Evolutionary conservation across 23 tunicate genomes (phyloP).

Genomic region (Phallusia fumigata): DNA sequence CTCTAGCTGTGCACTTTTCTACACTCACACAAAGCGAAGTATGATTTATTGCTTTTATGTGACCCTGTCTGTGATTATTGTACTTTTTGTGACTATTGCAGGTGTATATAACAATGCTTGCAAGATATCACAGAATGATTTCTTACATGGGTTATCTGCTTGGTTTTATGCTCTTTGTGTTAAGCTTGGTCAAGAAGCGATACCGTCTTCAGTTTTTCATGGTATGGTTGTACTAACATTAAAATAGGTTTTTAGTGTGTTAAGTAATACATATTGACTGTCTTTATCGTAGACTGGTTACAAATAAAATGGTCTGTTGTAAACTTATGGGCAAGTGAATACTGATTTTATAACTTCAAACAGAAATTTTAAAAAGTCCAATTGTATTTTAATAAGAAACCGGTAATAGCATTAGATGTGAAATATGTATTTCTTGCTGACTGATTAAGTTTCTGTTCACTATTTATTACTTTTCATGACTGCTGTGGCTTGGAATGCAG

Average conservation of each 20-base stretch:
- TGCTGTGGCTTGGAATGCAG: background rate
- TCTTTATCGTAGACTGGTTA: too few species aligned
- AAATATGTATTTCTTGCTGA: too few species aligned
- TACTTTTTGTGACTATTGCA: constrained; percentile 26
- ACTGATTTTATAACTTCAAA: too few species aligned
- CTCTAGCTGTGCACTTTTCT: constrained; percentile 60
- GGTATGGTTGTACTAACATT: constrained; percentile 32
- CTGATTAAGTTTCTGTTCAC: too few species aligned
- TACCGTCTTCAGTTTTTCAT: constrained; percentile 87
- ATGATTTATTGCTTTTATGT: background rate
- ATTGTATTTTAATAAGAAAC: too few species aligned
- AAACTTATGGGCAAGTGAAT: too few species aligned
- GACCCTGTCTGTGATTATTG: background rate
- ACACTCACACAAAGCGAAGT: constrained; percentile 55
- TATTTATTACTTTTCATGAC: too few species aligned
- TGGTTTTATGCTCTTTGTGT: constrained; percentile 81
- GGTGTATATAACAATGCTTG: constrained; percentile 52
- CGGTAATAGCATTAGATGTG: too few species aligned
- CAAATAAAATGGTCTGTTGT: too few species aligned
- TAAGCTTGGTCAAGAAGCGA: constrained; percentile 68
- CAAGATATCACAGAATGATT: constrained; percentile 78
- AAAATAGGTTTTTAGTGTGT: too few species aligned
- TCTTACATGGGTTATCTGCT: constrained; percentile 54
- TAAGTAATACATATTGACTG: too few species aligned
- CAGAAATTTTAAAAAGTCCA: too few species aligned